phyloP scores from a whole-genome alignment of 2,888 invertebrate species.

The Sphecodes monilicornis region DNA sequence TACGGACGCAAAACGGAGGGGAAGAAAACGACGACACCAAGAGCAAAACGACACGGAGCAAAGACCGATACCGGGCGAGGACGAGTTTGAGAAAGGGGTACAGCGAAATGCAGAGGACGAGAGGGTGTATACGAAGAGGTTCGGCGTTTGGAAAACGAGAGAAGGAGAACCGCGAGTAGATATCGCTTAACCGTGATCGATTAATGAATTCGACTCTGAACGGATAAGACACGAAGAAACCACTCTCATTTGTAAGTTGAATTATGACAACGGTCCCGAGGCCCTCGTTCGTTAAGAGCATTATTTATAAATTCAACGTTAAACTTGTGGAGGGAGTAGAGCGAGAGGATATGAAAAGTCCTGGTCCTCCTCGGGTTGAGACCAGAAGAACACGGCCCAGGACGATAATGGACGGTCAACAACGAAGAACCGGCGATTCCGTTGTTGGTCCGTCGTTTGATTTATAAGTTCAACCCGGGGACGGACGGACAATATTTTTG shows the following conservation, averaged over 20 bases:
- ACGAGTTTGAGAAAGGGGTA: not conserved
- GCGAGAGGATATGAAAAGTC: conserved; percentile 47
- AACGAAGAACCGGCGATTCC: conserved; percentile 60
- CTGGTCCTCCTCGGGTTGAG: not conserved
- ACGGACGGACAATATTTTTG: conserved; percentile 77
- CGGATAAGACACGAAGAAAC: conserved; percentile 62
- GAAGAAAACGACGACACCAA: conserved; percentile 46
- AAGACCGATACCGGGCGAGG: not conserved
- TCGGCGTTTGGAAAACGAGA: conserved; percentile 23
- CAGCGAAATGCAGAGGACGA: not conserved
- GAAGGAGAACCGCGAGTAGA: not conserved
- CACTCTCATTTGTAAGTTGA: conserved; percentile 59
- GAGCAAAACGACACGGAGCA: conserved; percentile 37
- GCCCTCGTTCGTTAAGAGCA: conserved; percentile 50
- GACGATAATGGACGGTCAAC: conserved; percentile 58
- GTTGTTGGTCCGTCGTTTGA: conserved; percentile 70
- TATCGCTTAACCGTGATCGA: conserved; percentile 51
- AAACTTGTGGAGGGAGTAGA: conserved; percentile 21
- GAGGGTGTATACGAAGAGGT: not conserved
- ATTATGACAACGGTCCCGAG: conserved; percentile 57
- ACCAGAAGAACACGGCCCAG: conserved; percentile 53
- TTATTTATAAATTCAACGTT: conserved; percentile 59
- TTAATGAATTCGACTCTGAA: conserved; percentile 59
- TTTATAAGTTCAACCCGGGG: conserved; percentile 78
- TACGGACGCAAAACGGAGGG: conserved; percentile 30